Evolutionary conservation across 2,797 vertebrate species (phyloP).

Genomic region (Enteromius trimaculatus): DNA sequence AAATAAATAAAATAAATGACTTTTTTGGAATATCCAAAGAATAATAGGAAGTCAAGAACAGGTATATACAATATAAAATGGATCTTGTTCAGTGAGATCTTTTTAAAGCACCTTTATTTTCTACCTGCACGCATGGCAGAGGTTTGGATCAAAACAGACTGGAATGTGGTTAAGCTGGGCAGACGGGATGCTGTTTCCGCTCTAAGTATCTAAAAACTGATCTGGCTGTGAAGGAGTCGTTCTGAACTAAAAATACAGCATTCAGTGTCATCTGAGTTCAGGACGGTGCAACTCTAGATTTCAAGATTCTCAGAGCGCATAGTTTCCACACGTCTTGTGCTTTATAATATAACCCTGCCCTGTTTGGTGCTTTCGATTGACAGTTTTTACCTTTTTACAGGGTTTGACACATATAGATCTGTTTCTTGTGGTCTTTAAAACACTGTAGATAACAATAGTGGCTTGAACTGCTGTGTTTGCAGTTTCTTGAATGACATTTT

Average conservation of each 20-base stretch:
- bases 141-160: slow-evolving; percentile 17
- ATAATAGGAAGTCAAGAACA: no score
- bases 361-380: neutral
- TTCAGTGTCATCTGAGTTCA: neutral
- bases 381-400: neutral
- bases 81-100: neutral
- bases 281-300: neutral
- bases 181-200: slow-evolving; percentile 19
- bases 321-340: neutral
- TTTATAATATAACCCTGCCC: neutral
- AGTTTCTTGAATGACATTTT: neutral
- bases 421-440: neutral
- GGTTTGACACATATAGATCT: neutral
- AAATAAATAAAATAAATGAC: neutral
- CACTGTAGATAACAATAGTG: neutral
- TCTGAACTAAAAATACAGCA: slow-evolving; percentile 35
- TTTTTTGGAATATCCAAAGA: neutral
- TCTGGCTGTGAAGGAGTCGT: slow-evolving; percentile 25
- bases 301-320: neutral
- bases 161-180: slow-evolving; percentile 65
- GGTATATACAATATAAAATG: neutral
- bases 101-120: neutral
- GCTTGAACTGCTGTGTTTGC: neutral
- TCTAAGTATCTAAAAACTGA: slow-evolving; percentile 27
- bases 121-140: neutral